Evolutionary conservation across 2,888 invertebrate species (phyloP).

Genomic region (Cephonodes hylas): DNA sequence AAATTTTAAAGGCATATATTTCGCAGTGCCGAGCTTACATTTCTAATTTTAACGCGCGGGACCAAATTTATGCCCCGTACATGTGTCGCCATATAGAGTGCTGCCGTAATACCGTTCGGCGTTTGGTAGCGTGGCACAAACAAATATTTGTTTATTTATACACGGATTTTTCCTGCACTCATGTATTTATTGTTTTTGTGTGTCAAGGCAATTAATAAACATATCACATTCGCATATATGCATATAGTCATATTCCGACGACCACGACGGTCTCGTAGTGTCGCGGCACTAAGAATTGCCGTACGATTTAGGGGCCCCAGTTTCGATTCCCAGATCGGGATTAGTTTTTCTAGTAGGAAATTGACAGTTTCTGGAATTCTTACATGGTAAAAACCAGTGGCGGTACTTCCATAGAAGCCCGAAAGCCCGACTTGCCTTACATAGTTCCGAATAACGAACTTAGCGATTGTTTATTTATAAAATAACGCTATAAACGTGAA

Average conservation of each 20-base stretch:
- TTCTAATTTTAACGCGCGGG: slow-evolving; percentile 77
- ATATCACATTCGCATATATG: not conserved
- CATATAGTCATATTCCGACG: not conserved
- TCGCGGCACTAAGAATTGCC: too few species aligned
- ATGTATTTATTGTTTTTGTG: not conserved
- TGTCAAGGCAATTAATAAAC: slow-evolving; percentile 7
- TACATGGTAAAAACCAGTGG: too few species aligned
- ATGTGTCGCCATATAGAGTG: slow-evolving; percentile 72
- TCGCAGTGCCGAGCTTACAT: slow-evolving; percentile 65
- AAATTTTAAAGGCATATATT: slow-evolving; percentile 74
- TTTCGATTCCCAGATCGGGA: too few species aligned
- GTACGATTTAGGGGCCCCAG: too few species aligned
- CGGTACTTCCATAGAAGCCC: too few species aligned
- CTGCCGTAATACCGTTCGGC: slow-evolving; percentile 63
- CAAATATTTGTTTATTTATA: slow-evolving; percentile 53
- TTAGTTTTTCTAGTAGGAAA: too few species aligned
- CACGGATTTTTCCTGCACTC: slow-evolving; percentile 27
- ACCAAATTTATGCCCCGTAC: slow-evolving; percentile 70
- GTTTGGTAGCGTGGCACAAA: slow-evolving; percentile 40
- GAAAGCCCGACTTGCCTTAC: too few species aligned
- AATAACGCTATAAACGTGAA: too few species aligned
- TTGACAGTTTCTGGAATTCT: too few species aligned
- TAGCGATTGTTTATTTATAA: too few species aligned
- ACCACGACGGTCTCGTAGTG: too few species aligned
- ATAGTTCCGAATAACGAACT: too few species aligned